phyloP scores from a whole-genome alignment of 2,888 invertebrate genomes.

The Thereva nobilitata region DNA sequence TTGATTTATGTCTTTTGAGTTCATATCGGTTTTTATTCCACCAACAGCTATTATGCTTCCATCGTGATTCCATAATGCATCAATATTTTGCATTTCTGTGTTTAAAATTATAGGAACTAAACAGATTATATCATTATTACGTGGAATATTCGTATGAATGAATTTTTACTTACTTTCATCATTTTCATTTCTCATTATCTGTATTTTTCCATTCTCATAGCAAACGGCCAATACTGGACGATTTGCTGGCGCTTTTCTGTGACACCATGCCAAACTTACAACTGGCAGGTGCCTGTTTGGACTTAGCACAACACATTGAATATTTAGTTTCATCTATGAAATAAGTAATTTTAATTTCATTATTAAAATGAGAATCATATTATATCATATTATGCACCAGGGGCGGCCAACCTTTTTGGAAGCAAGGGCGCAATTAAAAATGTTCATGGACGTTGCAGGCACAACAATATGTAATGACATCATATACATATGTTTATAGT shows the following conservation, averaged over 20 bases:
- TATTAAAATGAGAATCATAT: too few species aligned
- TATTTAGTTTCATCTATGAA: slow-evolving; percentile 75
- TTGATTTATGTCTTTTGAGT: slow-evolving; percentile 72
- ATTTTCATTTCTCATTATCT: slow-evolving; percentile 86
- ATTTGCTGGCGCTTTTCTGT: slow-evolving; percentile 72
- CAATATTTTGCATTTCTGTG: slow-evolving; percentile 78
- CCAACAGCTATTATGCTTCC: slow-evolving; percentile 88
- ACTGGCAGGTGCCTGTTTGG: slow-evolving; percentile 66
- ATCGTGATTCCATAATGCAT: slow-evolving; percentile 91
- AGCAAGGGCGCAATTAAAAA: too few species aligned
- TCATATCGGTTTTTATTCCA: slow-evolving; percentile 65
- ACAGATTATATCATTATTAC: slow-evolving; percentile 45
- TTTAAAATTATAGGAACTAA: slow-evolving; percentile 81
- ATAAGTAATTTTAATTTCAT: slow-evolving; percentile 21
- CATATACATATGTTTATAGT: too few species aligned
- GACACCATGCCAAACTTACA: slow-evolving; percentile 85
- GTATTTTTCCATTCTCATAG: slow-evolving; percentile 83
- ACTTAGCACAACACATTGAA: slow-evolving; percentile 61
- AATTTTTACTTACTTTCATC: slow-evolving; percentile 72
- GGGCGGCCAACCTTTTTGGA: too few species aligned
- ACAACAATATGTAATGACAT: too few species aligned
- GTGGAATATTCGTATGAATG: background rate
- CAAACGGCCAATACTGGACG: slow-evolving; percentile 84
- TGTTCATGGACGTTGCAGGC: too few species aligned
- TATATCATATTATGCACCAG: too few species aligned